Percentiles rank a stretch among this genome's conserved stretches.
These are phyloP conservation scores for Drosophila meridionalis DNA, from an alignment of 2,888 invertebrate genomes.

Conservation along the genomic window DNA sequence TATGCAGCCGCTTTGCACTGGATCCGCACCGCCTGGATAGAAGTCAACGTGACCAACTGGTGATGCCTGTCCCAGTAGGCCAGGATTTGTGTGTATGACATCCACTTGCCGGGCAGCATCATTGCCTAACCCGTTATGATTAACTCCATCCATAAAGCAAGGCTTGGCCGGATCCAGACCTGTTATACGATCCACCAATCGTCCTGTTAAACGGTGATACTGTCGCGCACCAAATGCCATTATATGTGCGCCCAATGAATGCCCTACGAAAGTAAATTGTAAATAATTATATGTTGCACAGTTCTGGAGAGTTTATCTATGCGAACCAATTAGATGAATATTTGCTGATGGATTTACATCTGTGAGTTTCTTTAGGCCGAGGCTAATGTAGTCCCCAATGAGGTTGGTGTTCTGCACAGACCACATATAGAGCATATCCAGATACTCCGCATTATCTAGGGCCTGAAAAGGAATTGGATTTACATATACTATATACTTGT, in stretches of 20 bases:
- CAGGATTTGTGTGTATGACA: conserved; percentile 21
- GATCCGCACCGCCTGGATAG: conserved; percentile 2
- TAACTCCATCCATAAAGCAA: not conserved
- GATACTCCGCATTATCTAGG: conserved; percentile 75
- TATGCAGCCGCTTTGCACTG: conserved; percentile 1
- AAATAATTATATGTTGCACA: not conserved
- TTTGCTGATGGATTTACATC: conserved; percentile 65
- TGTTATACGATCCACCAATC: conserved; percentile 9
- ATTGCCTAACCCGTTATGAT: fast-evolving
- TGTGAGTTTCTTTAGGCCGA: conserved; percentile 65
- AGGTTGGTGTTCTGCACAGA: conserved; percentile 81
- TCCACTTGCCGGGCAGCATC: conserved; percentile 3
- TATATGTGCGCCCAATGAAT: conserved; percentile 15
- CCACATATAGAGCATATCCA: conserved; percentile 82
- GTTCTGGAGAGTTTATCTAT: too few relatives aligned
- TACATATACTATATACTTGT: not conserved
- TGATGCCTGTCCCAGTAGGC: not conserved
- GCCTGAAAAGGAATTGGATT: conserved; percentile 49
- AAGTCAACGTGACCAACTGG: conserved; percentile 17
- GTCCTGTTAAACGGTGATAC: not conserved
- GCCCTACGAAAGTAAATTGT: not conserved
- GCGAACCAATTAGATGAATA: conserved; percentile 78
- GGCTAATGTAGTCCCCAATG: conserved; percentile 74
- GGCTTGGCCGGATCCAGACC: conserved; percentile 21
- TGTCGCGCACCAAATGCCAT: conserved; percentile 3